Evolutionary conservation across 1,140 invertebrate species (phyloP).

Genomic region (Wiebesia pumilae): DNA sequence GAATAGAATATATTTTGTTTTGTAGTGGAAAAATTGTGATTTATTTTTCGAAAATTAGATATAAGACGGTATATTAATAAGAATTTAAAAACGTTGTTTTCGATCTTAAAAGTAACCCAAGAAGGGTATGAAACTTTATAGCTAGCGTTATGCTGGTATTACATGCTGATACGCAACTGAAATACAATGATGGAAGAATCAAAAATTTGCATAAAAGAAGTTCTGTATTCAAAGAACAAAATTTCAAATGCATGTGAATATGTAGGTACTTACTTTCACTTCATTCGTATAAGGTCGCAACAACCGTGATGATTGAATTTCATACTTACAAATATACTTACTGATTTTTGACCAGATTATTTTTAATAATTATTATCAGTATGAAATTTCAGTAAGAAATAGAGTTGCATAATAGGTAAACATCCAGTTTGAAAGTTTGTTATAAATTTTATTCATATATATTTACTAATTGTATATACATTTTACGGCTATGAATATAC

Average conservation of each 20-base stretch:
- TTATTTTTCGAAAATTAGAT: constrained; percentile 18
- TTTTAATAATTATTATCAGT: not conserved
- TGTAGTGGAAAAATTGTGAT: not conserved
- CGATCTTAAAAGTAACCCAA: constrained; percentile 23
- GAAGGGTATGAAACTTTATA: constrained; percentile 43
- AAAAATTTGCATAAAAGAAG: constrained; percentile 21
- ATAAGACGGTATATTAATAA: constrained; percentile 5
- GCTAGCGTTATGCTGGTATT: constrained; percentile 6
- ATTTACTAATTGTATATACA: too few species aligned
- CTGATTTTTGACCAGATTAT: not conserved
- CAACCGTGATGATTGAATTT: not conserved
- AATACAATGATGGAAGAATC: constrained; percentile 29
- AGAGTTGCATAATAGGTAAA: too few species aligned
- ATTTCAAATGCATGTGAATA: constrained; percentile 19
- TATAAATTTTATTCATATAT: too few species aligned
- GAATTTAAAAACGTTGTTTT: constrained; percentile 37
- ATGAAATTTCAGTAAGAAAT: not conserved
- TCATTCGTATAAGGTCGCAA: not conserved
- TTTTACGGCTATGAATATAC: too few species aligned
- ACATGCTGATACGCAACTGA: constrained; percentile 12
- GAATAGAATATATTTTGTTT: constrained; percentile 13
- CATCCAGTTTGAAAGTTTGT: too few species aligned
- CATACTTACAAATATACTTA: not conserved
- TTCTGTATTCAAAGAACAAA: constrained; percentile 19
- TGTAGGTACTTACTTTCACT: constrained; percentile 9